Conservation (phyloP, 2,888 invertebrate species). For the Meghimatium bilineatum region DNA sequence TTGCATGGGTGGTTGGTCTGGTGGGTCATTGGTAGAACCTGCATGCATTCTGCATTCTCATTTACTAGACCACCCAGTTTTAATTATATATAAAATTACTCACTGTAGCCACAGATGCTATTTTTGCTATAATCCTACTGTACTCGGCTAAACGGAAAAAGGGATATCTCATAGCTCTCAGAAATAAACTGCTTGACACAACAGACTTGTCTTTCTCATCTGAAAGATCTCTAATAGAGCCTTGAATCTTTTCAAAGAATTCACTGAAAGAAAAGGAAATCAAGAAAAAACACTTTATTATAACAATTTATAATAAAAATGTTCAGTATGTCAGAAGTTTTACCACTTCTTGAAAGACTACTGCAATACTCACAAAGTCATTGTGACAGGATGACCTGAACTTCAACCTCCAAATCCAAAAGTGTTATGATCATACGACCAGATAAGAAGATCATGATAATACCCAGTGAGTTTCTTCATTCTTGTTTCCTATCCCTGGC, state of each 20-base stretch:
- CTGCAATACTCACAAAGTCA: too few species aligned
- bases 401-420: not conserved
- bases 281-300: not conserved
- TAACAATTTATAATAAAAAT: not conserved
- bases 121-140: slow-evolving; percentile 62
- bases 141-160: slow-evolving; percentile 71
- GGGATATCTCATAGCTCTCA: slow-evolving; percentile 70
- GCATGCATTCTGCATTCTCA: too few species aligned
- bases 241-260: slow-evolving; percentile 67
- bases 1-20: too few species aligned
- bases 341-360: too few species aligned
- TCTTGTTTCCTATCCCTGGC: too few species aligned
- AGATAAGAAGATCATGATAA: too few species aligned
- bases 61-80: not conserved
- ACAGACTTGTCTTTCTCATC: slow-evolving; percentile 47
- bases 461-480: too few species aligned
- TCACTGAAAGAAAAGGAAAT: slow-evolving; percentile 57
- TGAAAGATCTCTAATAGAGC: slow-evolving; percentile 55
- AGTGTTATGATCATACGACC: too few species aligned
- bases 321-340: not conserved
- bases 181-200: slow-evolving; percentile 54
- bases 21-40: too few species aligned
- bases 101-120: slow-evolving; percentile 55
- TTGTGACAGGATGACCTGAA: not conserved
- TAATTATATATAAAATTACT: not conserved